Evolutionary conservation across 2,888 invertebrate species (phyloP).

Genomic region (Alviniconcha strummeri): DNA sequence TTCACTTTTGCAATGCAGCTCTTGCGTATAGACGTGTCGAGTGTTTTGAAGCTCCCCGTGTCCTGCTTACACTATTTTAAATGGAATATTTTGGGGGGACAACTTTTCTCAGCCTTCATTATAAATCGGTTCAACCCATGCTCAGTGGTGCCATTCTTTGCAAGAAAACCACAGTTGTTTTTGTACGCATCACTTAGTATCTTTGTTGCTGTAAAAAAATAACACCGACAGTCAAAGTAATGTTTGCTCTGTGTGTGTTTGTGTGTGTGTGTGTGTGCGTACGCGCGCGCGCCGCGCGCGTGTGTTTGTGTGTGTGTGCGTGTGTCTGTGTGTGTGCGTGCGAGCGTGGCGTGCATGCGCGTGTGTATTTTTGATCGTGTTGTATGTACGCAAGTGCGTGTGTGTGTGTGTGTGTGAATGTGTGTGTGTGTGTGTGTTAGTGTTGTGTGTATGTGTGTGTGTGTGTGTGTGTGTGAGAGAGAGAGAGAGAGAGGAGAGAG

Average conservation of each 20-base stretch:
- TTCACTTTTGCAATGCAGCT: too few species aligned
- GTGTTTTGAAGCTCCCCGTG: too few species aligned
- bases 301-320: conserved; percentile 14
- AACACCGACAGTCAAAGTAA: neutral
- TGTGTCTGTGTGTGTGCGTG: neutral
- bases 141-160: neutral
- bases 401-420: conserved; percentile 2
- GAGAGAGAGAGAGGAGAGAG: too few species aligned
- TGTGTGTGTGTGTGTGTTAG: neutral
- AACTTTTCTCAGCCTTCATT: neutral
- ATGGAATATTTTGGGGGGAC: neutral
- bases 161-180: too few species aligned
- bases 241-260: neutral
- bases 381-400: conserved; percentile 7
- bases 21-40: too few species aligned
- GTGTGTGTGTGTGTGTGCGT: conserved; percentile 1
- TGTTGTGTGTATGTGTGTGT: neutral
- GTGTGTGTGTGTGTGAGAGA: too few species aligned
- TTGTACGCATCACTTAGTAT: too few species aligned
- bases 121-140: neutral
- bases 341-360: neutral
- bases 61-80: neutral
- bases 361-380: too few species aligned
- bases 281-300: neutral
- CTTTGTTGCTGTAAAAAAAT: too few species aligned